Base-by-base conservation (phyloP, 2,113 vertebrate genomes). In the Aphelocoma coerulescens region DNA sequence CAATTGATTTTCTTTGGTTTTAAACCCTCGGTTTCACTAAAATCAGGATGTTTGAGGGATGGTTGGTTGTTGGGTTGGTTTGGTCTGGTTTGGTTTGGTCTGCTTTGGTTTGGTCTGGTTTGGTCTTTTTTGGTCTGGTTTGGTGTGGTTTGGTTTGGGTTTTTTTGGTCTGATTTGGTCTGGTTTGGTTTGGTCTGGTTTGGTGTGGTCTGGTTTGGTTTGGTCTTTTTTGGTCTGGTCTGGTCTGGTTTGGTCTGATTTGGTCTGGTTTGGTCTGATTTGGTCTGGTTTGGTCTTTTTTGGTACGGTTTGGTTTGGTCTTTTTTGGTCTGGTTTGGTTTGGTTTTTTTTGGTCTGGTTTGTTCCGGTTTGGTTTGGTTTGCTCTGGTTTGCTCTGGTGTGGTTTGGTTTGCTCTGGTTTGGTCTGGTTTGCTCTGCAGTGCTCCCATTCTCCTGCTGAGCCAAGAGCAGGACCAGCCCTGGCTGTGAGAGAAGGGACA, bases 221-320 rank as follows among this genome's bases (percentile, higher is more conserved):
- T 27, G 28, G 33, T 13, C 16, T 43, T 1, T 18, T 28, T 5
- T 9, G 21, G 11, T 8, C 11, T 9, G 19, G 19, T 23, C 5
- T 12, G n/a, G 28, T 32, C 10, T 11, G 19, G 11, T 10, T 10
- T 9, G 11, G 23, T 22, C 5, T 4, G 14, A 9, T 16, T 11
- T 4, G 4, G 6, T 24, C 13, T 4, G 3, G 13, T 27, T 6
- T 7, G 5, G 9, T 57, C 20, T 2, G 39, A n/a, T 28, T 7
- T 10, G 24, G 19, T 12, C 12, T 19, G 20, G 33, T 33, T 5
- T 6, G 6, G 13, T 28, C 27, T 11, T 17, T 16, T 20, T 14
- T 27, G 55, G 8, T 57, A 4, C 14, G 35, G 49, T 37, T 10
- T 16, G n/a, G 9, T 48, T 9, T 11, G 18, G 13, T 20, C 5